These are phyloP conservation scores for Neosalanx taihuensis DNA, from an alignment of 2,797 vertebrate genomes.

Conservation along the genomic window DNA sequence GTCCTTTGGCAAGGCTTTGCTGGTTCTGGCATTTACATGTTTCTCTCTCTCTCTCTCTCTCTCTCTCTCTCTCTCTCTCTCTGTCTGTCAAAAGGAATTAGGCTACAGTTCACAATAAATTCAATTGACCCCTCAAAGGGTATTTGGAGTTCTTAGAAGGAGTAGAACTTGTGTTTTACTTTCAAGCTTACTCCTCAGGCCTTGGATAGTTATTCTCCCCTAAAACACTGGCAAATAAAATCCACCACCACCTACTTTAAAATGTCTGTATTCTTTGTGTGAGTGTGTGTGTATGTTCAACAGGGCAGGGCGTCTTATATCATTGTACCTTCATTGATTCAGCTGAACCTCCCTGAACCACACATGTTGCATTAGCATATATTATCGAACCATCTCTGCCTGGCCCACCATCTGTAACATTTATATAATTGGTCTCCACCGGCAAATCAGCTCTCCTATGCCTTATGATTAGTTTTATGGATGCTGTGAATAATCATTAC, in stretches of 20 bases:
- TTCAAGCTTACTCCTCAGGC: slow-evolving; percentile 11
- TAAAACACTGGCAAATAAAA: not conserved
- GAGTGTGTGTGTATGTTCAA: not conserved
- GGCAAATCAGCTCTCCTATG: slow-evolving; percentile 4
- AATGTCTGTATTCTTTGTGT: not conserved
- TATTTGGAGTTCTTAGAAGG: slow-evolving; percentile 21
- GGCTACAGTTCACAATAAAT: not conserved
- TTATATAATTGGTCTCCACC: slow-evolving; percentile 3
- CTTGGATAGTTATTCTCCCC: not conserved
- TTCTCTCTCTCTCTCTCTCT: too few relatives aligned
- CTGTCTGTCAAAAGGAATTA: slow-evolving; percentile 24
- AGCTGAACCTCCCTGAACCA: slow-evolving; percentile 23
- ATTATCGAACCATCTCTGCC: slow-evolving; percentile 24
- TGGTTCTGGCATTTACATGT: too few relatives aligned
- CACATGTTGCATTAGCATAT: slow-evolving; percentile 16
- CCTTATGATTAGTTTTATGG: slow-evolving; percentile 43
- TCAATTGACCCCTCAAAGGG: slow-evolving; percentile 24
- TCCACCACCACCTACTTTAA: not conserved
- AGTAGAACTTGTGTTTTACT: slow-evolving; percentile 2
- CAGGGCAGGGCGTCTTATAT: not conserved
- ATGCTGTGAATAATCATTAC: slow-evolving; percentile 36
- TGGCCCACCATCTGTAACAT: slow-evolving; percentile 7
- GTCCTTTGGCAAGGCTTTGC: too few relatives aligned
- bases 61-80: not conserved
- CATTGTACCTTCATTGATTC: slow-evolving; percentile 30